Evolutionary conservation across 2,113 vertebrate genomes (phyloP), one percentile per base, ranked within the genome.

Genomic region (Rattus rattus): DNA sequence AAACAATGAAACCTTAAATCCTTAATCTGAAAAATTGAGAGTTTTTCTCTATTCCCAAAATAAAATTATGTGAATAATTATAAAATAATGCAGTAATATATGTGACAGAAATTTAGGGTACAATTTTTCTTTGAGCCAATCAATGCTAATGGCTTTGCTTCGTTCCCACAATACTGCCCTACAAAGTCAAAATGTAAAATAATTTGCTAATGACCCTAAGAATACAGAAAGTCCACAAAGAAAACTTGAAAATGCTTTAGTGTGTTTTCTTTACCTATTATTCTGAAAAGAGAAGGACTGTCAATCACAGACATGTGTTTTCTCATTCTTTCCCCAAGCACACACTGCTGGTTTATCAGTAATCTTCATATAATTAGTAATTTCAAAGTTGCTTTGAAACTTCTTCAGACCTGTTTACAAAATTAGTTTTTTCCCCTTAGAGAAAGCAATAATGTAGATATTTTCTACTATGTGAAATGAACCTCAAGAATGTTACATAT

Each of bases 371-470:
- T 94, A 95, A 97, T 94, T 96, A 93, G 63, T 63, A 72, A 89
- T 92, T 94, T 92, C 49, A 95, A 96, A 79, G 33, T 96, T 95
- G 17, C 33, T 86, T 95, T 95, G 83, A 73, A 95, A 97, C 61
- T 94, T 96, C 91, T 79, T 91, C n/a, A 94, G 65, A 94, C 13
- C 59, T 96, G 26, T 72, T 43, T 92, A 77, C 4, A 93, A 94
- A 92, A 92, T 26, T 28, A 91, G 69, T 94, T 95, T 95, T 95
- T 52, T 59, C 86, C 92, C 56, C 59, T 92, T 94, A 87, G 36
- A 77, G n/a, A 59, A 97, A 95, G 61, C 96, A 95, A 92, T 59
- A 95, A 95, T 96, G 95, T 11, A 95, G 77, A 94, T 91, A 92
- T 93, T 88, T 90, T 88, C 70, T 30, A 14, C 70, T 30, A 14